Conservation (phyloP, 2,113 vertebrate species). For the Nerophis lumbriciformis region DNA sequence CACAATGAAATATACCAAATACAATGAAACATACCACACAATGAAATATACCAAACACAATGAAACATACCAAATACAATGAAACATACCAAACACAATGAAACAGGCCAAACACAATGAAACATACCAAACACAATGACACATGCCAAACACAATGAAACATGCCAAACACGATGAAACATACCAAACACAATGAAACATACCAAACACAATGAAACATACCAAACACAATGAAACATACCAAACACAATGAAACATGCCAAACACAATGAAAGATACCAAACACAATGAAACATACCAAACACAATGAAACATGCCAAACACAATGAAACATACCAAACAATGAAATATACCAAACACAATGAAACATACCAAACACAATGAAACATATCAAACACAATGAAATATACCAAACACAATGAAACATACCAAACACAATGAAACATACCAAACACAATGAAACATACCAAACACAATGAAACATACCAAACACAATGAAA, state of each 20-base stretch:
- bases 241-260: not conserved
- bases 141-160: too few species aligned
- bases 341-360: too few species aligned
- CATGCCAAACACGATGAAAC: not conserved
- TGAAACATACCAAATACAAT: too few species aligned
- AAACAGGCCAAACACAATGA: too few species aligned
- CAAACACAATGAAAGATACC: too few species aligned
- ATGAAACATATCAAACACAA: not conserved
- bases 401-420: too few species aligned
- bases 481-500: not conserved
- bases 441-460: not conserved
- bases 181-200: not conserved
- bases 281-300: not conserved
- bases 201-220: not conserved
- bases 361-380: not conserved
- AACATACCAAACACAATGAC: not conserved
- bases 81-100: not conserved
- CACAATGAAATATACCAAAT: not conserved
- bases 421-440: not conserved
- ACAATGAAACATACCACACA: not conserved
- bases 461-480: not conserved
- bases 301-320: not conserved
- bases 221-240: not conserved
- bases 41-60: not conserved
- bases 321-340: not conserved